Evolutionary conservation across 2,888 invertebrate genomes (phyloP).

Genomic region (Pheosia gnoma): DNA sequence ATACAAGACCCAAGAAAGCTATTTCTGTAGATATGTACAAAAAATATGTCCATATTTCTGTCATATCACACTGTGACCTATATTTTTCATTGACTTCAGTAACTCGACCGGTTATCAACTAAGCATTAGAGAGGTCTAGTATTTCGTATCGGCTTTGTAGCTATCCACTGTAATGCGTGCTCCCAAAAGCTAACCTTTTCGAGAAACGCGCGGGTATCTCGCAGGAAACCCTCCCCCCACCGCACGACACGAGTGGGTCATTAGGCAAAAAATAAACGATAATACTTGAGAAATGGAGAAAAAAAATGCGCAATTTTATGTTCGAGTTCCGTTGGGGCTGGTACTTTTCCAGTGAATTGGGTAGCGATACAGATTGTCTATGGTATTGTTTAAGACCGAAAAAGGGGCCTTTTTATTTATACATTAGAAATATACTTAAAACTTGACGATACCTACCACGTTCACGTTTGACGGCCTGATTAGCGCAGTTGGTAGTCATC

Average conservation of each 20-base stretch:
- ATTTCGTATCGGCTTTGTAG: slow-evolving; percentile 54
- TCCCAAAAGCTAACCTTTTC: slow-evolving; percentile 55
- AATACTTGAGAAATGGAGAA: slow-evolving; percentile 57
- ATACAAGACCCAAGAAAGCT: no score
- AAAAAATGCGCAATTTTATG: slow-evolving; percentile 44
- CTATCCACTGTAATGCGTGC: slow-evolving; percentile 56
- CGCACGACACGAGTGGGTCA: slow-evolving; percentile 54
- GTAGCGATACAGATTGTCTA: neutral
- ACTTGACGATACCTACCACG: neutral
- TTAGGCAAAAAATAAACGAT: slow-evolving; percentile 73
- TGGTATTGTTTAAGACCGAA: neutral
- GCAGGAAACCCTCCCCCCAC: slow-evolving; percentile 48
- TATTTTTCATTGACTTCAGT: neutral
- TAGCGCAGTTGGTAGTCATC: no score
- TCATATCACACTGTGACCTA: neutral
- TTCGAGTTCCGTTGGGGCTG: slow-evolving; percentile 22
- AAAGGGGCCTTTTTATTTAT: neutral
- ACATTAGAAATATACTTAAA: neutral
- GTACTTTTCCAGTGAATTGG: slow-evolving; percentile 1
- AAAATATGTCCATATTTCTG: no score
- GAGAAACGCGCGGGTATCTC: slow-evolving; percentile 55
- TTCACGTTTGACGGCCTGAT: no score
- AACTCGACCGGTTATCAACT: slow-evolving; percentile 21
- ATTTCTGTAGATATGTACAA: no score
- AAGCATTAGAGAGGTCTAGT: slow-evolving; percentile 30